Percentiles rank a stretch among this genome's conserved stretches.
phyloP scores from a whole-genome alignment of 2,888 invertebrate species.

The Acronicta leporina region DNA sequence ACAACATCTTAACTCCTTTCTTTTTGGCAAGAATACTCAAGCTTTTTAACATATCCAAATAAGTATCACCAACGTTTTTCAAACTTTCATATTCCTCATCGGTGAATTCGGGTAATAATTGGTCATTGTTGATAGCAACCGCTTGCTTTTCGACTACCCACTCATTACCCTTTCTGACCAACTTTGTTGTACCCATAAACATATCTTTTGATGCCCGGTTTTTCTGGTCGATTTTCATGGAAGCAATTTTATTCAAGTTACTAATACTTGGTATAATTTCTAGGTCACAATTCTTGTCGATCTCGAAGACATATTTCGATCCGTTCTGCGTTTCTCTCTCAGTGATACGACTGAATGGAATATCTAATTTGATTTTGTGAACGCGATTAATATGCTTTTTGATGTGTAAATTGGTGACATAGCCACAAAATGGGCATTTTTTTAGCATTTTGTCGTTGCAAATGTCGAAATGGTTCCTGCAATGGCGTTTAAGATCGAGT shows the following conservation, averaged over 20 bases:
- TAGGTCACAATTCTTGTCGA: conserved; percentile 59
- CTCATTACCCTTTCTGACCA: conserved; percentile 71
- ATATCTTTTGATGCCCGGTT: conserved; percentile 62
- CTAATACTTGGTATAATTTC: conserved; percentile 79
- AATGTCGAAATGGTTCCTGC: conserved; percentile 74
- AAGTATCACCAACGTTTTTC: conserved; percentile 54
- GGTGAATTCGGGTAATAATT: conserved; percentile 64
- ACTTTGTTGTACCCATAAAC: conserved; percentile 66
- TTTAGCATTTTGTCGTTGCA: conserved; percentile 71
- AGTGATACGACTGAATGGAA: conserved; percentile 59
- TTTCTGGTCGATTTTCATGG: conserved; percentile 67
- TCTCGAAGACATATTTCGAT: conserved; percentile 69
- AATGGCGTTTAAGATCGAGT: conserved; percentile 69
- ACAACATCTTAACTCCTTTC: conserved; percentile 69
- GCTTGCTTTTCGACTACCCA: conserved; percentile 75
- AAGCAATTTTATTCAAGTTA: conserved; percentile 71
- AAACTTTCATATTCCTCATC: conserved; percentile 52
- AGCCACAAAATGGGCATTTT: conserved; percentile 77
- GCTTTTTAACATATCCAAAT: conserved; percentile 69
- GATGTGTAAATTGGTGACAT: conserved; percentile 64
- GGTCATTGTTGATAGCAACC: conserved; percentile 50
- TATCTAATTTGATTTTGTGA: conserved; percentile 61
- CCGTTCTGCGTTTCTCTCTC: conserved; percentile 60
- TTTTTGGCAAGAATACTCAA: conserved; percentile 67
- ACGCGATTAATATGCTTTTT: conserved; percentile 60